Percentiles rank a stretch among this genome's conserved stretches.
Evolutionary conservation across 2,797 vertebrate species (phyloP).

Genomic region (Pseudomugil tenellus): DNA sequence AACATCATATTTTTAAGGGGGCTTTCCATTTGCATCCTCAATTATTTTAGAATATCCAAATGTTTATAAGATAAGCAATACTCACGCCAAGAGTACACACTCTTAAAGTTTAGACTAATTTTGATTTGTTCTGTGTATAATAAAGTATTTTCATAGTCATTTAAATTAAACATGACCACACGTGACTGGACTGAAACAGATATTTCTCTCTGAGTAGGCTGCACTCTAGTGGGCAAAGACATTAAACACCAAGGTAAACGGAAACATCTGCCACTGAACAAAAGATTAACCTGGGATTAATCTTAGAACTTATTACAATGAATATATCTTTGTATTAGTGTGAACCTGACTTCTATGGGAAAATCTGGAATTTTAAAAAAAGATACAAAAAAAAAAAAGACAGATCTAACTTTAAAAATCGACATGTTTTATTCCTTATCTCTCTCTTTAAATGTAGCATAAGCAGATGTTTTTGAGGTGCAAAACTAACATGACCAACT

Average conservation of each 20-base stretch:
- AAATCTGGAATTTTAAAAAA: neutral
- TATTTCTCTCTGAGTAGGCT: conserved; percentile 52
- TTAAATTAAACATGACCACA: neutral
- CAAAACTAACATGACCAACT: conserved; percentile 11
- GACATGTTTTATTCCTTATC: neutral
- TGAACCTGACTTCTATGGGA: neutral
- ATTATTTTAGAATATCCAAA: too few species aligned
- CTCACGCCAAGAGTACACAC: neutral
- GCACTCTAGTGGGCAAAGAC: conserved; percentile 74
- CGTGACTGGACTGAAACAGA: neutral
- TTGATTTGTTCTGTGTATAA: neutral
- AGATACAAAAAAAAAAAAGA: neutral
- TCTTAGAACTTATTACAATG: neutral
- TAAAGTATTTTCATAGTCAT: neutral
- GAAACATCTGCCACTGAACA: neutral
- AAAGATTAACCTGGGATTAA: neutral
- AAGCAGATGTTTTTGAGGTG: conserved; percentile 12
- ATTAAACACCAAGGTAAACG: conserved; percentile 25
- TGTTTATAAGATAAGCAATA: neutral
- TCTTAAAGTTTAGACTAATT: neutral
- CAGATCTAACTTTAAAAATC: neutral
- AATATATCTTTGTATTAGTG: neutral
- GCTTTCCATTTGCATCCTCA: too few species aligned
- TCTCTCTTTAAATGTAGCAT: too few species aligned
- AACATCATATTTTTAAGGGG: too few species aligned